Evolutionary conservation across 2,888 invertebrate species (phyloP), one percentile per base, ranked within the genome.

Genomic region (Cremastinae sp.): DNA sequence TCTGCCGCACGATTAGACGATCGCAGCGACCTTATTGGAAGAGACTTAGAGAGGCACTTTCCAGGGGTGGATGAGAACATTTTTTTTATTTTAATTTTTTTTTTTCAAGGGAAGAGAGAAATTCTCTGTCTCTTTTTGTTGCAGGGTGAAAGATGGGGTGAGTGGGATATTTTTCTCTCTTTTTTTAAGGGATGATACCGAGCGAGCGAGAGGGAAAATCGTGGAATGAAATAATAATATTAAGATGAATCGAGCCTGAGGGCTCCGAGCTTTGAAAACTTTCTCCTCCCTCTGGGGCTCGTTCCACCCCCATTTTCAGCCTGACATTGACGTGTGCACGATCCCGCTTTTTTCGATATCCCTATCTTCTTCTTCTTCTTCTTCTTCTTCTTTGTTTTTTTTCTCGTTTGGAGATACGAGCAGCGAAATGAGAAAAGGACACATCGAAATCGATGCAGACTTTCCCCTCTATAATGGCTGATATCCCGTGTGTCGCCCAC

Each of bases 201-300:
- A 47, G 45, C 34, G 56, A 58, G 43, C 28, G 62, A 56, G 68
- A 78, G 81, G 78, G 84, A 83, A 83, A 86, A 86, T 83, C 84
- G 83, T 84, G 85, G 84, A 88, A 88, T 88, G 88, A 87, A 88
- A 88, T 88, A 88, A 88, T 88, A 88, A 88, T 88, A 88, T 88
- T 88, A 88, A 88, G 87, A 87, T 87, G 87, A 86, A 88, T 86
- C 84, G 85, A 76, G 66, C 77, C 47, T 69, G 78, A 58, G 79
- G 79, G 75, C 59, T 61, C 5, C 28, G 28, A 65, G 66, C 75
- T 74, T 78, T 78, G 77, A 69, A 70, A 61, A 8, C 43, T 64
- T 65, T 65, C 59, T 64, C 59, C 43, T 34, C 34, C 28, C 75
- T 74, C 78, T 78, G 77, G 68, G 68, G 56, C 8, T 43, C 61